phyloP scores from a whole-genome alignment of 2,797 vertebrate genomes.

The Coilia nasus region DNA sequence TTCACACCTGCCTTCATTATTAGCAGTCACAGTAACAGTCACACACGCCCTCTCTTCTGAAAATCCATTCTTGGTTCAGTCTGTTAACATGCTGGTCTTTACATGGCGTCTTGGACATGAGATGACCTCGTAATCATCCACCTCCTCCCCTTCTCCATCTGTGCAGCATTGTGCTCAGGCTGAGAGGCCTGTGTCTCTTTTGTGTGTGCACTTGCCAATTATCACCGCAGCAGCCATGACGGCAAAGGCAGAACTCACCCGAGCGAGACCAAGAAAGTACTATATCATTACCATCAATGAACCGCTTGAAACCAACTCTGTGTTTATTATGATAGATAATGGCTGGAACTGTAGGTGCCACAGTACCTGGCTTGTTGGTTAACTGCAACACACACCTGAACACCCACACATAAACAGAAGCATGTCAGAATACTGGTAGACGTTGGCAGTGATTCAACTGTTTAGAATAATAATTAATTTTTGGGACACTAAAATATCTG shows the following conservation, averaged over 20 bases:
- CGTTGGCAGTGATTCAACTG: background rate
- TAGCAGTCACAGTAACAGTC: background rate
- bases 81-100: background rate
- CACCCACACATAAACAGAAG: background rate
- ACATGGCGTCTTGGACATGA: background rate
- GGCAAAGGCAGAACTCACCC: background rate
- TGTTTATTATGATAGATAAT: background rate
- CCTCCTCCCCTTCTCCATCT: conserved; percentile 16
- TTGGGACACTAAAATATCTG: background rate
- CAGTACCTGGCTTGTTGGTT: background rate
- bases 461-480: background rate
- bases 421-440: background rate
- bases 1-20: background rate
- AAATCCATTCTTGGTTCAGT: background rate
- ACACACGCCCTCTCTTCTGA: background rate
- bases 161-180: background rate
- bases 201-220: background rate
- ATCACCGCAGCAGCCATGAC: background rate
- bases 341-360: background rate
- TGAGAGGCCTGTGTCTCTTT: background rate
- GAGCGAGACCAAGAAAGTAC: background rate
- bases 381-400: background rate
- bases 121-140: background rate
- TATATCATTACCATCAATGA: background rate
- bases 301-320: background rate